Conservation (phyloP, 1,140 invertebrate species). For the Drosophila serrata region DNA sequence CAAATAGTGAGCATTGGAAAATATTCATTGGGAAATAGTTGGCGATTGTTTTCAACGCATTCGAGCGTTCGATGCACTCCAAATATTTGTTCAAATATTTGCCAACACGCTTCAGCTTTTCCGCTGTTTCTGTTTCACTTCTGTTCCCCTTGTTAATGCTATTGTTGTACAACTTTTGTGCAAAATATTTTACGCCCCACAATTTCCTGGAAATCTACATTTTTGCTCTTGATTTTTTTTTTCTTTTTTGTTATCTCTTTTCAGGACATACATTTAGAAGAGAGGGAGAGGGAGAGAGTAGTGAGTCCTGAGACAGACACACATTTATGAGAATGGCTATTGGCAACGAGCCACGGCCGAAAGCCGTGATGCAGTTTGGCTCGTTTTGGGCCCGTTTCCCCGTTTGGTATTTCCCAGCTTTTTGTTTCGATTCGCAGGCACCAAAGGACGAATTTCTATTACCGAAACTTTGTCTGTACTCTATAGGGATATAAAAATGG, state of each 20-base stretch:
- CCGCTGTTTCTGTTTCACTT: constrained; percentile 26
- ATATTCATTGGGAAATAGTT: constrained; percentile 57
- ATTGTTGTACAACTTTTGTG: constrained; percentile 76
- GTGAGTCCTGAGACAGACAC: constrained; percentile 22
- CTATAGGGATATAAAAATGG: constrained; percentile 30
- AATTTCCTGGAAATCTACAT: constrained; percentile 51
- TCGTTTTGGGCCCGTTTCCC: constrained; percentile 19
- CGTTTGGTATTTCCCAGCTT: constrained; percentile 60
- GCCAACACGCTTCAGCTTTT: constrained; percentile 29
- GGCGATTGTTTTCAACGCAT: constrained; percentile 56
- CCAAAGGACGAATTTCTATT: constrained; percentile 57
- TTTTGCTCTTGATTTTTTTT: constrained; percentile 23
- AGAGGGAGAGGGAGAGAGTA: too few species aligned
- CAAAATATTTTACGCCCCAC: constrained; percentile 71
- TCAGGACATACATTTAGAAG: constrained; percentile 7
- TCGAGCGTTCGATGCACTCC: constrained; percentile 66
- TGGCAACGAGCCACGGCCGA: constrained; percentile 68
- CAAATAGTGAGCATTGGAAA: neutral
- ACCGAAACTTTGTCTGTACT: constrained; percentile 68
- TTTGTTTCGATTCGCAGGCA: constrained; percentile 68
- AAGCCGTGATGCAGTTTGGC: constrained; percentile 60
- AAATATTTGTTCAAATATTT: constrained; percentile 74
- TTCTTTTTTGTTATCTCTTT: constrained; percentile 16
- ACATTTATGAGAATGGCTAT: constrained; percentile 59
- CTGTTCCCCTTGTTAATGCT: constrained; percentile 57